These are phyloP conservation scores for Trypoxylon attenuatum DNA, from an alignment of 2,888 invertebrate genomes.

Conservation along the genomic window DNA sequence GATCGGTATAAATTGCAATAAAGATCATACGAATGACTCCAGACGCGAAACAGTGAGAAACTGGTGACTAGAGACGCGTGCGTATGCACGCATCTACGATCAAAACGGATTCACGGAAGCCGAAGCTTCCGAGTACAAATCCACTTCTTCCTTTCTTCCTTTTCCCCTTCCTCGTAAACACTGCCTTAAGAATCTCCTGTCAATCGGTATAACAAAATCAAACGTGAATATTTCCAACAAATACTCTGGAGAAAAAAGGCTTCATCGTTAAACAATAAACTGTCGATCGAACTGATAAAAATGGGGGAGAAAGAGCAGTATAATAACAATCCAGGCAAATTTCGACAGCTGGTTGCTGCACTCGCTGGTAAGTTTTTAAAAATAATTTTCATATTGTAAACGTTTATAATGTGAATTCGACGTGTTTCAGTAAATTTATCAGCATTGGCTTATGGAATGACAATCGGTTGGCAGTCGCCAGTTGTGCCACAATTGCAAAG, in stretches of 20 bases:
- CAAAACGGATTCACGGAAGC: neutral
- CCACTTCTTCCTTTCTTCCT: too few relatives aligned
- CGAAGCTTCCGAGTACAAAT: too few relatives aligned
- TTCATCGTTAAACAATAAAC: neutral
- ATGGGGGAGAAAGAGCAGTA: slow-evolving; percentile 8
- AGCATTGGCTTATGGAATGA: slow-evolving; percentile 70
- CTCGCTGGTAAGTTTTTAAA: slow-evolving; percentile 39
- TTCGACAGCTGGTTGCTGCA: slow-evolving; percentile 52
- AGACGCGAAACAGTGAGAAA: too few relatives aligned
- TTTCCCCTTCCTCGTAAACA: too few relatives aligned
- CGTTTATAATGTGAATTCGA: neutral
- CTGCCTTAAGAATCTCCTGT: too few relatives aligned
- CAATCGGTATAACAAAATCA: too few relatives aligned
- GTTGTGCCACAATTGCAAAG: slow-evolving; percentile 75
- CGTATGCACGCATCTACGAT: too few relatives aligned
- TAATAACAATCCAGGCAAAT: slow-evolving; percentile 34
- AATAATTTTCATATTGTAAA: neutral
- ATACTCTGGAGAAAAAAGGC: too few relatives aligned
- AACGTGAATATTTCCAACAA: too few relatives aligned
- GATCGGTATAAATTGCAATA: slow-evolving; percentile 60
- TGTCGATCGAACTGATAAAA: neutral
- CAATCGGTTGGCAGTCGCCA: slow-evolving; percentile 79
- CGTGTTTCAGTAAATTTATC: slow-evolving; percentile 71
- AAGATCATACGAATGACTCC: slow-evolving; percentile 21
- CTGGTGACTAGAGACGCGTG: too few relatives aligned